Percentiles rank a stretch among this genome's conserved stretches.
These are phyloP conservation scores for Apocheima hispidaria DNA, from an alignment of 2,888 invertebrate genomes.

Conservation along the genomic window DNA sequence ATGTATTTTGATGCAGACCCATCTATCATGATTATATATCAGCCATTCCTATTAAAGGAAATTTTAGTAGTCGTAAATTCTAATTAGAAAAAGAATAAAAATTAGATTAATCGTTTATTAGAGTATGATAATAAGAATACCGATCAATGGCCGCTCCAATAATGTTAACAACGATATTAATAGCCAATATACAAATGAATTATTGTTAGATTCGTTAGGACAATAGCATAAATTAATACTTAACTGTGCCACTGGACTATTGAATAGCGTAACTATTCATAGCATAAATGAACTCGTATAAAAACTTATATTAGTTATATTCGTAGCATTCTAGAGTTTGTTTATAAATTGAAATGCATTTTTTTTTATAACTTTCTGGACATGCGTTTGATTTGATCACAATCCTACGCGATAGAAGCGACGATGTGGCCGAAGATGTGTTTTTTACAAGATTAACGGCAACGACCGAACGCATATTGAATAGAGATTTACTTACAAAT, in stretches of 20 bases:
- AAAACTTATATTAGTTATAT: not conserved
- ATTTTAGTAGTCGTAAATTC: not conserved
- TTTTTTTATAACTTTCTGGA: too few relatives aligned
- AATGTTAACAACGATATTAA: slow-evolving; percentile 27
- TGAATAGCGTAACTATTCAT: slow-evolving; percentile 26
- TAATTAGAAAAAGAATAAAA: not conserved
- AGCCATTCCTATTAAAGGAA: not conserved
- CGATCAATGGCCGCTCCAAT: slow-evolving; percentile 18
- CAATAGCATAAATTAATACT: slow-evolving; percentile 45
- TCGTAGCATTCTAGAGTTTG: not conserved
- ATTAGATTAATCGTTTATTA: not conserved
- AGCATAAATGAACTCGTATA: not conserved
- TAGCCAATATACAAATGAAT: slow-evolving; percentile 30
- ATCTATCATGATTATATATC: not conserved
- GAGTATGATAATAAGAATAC: not conserved
- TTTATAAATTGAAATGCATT: slow-evolving; percentile 1
- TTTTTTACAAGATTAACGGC: not conserved
- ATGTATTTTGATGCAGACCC: not conserved
- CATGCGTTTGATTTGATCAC: too few relatives aligned
- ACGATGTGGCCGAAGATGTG: too few relatives aligned
- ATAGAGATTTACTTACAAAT: not conserved
- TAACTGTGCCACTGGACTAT: slow-evolving; percentile 34
- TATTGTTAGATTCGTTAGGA: slow-evolving; percentile 42
- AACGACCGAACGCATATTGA: not conserved
- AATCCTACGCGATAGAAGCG: too few relatives aligned